Evolutionary conservation across 2,888 invertebrate genomes (phyloP), one percentile per base, ranked within the genome.

Genomic region (Zonitis immaculata): DNA sequence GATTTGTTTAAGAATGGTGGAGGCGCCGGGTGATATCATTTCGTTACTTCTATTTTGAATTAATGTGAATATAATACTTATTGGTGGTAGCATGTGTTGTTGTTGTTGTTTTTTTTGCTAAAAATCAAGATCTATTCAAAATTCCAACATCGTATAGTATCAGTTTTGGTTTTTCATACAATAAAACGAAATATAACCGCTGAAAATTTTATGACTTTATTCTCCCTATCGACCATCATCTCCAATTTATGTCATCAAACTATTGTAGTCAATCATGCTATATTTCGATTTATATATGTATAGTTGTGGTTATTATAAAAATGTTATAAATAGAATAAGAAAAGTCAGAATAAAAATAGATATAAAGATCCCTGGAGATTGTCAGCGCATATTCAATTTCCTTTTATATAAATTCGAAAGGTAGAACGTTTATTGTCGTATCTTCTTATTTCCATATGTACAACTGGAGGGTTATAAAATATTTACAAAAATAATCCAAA

Each of bases 191-290:
- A n/a, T n/a, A n/a, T n/a, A n/a, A n/a, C n/a, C n/a, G n/a, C n/a
- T n/a, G n/a, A n/a, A n/a, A n/a, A n/a, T n/a, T n/a, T n/a, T n/a
- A n/a, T n/a, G n/a, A n/a, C n/a, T n/a, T 22, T 12, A 32, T 44
- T 35, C 35, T 22, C 22, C 44, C 26, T 35, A 44, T 35, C 12
- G 32, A 35, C 14, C n/a, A 14, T 14, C 14, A 9, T n/a, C 5
- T 11, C 9, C 27, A 28, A 45, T 43, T 20, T 35, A 18, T 25
- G 39, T 44, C 44, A 50, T 50, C 44, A 35, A 50, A 50, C 44
- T 44, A 12, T 14, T 20, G 28, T 43, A 43, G 49, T 49, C 49
- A 49, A 43, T 49, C 49, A 49, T 49, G 12, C 3, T 30, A 45
- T 20, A 45, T 45, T 45, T 16, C 20, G 27, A 28, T 27, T 18